These are phyloP conservation scores for Cerastis rubricosa DNA, from an alignment of 2,888 invertebrate species.

Conservation along the genomic window DNA sequence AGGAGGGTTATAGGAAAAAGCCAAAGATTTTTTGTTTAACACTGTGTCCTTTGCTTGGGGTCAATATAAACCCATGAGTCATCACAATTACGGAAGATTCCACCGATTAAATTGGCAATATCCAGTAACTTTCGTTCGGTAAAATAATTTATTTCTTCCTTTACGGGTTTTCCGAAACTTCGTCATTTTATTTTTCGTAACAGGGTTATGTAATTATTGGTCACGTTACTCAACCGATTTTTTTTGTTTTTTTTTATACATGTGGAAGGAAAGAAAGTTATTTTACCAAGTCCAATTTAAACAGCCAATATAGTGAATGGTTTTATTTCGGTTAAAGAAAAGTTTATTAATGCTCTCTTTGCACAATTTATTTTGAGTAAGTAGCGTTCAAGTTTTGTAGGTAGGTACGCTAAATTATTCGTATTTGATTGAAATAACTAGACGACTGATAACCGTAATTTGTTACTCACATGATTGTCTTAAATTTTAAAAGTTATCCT, in stretches of 20 bases:
- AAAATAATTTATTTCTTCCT: slow-evolving; percentile 7
- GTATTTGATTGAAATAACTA: background rate
- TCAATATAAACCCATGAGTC: slow-evolving; percentile 50
- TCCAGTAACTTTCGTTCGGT: slow-evolving; percentile 26
- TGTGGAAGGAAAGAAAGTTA: background rate
- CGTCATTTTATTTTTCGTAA: background rate
- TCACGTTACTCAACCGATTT: background rate
- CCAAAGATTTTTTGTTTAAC: background rate
- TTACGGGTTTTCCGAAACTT: slow-evolving; percentile 22
- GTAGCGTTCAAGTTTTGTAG: no score
- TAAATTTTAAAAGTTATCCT: background rate
- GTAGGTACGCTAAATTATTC: background rate
- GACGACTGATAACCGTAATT: background rate
- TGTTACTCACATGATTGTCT: background rate
- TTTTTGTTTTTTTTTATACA: background rate
- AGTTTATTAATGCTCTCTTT: background rate
- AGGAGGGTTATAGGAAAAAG: background rate
- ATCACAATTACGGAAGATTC: slow-evolving; percentile 46
- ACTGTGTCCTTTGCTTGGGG: background rate
- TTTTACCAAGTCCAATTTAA: background rate
- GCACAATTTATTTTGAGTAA: background rate
- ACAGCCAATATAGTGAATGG: background rate
- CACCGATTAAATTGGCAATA: background rate
- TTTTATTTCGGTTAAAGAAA: background rate
- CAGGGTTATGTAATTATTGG: slow-evolving; percentile 23